Conservation (phyloP, 2,797 vertebrate species). For the Morus bassanus region DNA sequence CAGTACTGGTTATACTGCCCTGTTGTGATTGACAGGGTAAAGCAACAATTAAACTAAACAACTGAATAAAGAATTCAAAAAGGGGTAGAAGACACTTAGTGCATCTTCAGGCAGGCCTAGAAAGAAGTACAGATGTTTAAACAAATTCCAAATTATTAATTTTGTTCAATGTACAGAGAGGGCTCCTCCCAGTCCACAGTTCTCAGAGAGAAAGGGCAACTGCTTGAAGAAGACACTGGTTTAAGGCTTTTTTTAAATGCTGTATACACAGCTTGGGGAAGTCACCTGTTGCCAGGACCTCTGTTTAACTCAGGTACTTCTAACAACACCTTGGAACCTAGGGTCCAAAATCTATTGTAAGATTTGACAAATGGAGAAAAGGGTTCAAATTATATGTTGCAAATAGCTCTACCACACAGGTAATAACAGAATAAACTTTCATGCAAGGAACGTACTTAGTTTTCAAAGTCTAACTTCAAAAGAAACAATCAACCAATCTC, state of each 20-base stretch:
- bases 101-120: not conserved
- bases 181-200: not conserved
- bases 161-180: not conserved
- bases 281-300: not conserved
- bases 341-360: not conserved
- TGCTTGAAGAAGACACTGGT: not conserved
- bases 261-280: not conserved
- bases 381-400: not conserved
- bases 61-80: not conserved
- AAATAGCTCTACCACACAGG: not conserved
- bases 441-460: not conserved
- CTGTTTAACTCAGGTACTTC: not conserved
- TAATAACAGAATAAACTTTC: not conserved
- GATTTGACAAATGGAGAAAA: not conserved
- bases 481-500: not conserved
- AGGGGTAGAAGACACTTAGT: not conserved
- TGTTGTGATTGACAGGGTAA: not conserved
- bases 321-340: not conserved
- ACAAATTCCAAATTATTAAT: not conserved
- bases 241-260: not conserved
- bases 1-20: not conserved
- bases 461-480: slow-evolving; percentile 3
- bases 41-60: not conserved
- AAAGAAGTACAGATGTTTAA: not conserved
- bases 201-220: not conserved